phyloP scores from a whole-genome alignment of 2,797 vertebrate genomes.

The Scolopax rusticola region DNA sequence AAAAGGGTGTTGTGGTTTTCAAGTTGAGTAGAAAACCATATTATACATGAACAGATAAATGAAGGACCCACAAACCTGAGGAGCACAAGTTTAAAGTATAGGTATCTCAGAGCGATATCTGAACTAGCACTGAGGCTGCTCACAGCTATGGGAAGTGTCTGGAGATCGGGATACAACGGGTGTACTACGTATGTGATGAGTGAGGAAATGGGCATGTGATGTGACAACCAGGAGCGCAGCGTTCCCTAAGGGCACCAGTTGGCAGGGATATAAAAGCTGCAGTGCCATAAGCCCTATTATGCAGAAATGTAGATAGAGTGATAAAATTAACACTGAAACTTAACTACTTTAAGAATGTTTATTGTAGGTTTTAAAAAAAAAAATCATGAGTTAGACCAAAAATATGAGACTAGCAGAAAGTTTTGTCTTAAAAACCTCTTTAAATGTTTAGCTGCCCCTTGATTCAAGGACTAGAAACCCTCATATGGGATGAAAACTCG shows the following conservation, averaged over 20 bases:
- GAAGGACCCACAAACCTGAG: neutral
- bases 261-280: neutral
- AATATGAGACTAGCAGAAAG: neutral
- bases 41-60: neutral
- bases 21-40: neutral
- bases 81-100: neutral
- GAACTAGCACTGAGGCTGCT: neutral
- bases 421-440: neutral
- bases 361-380: neutral
- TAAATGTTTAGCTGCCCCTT: neutral
- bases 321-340: neutral
- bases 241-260: neutral
- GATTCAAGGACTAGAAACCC: neutral
- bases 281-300: neutral
- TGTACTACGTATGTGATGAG: accelerated
- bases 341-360: neutral
- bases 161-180: accelerated
- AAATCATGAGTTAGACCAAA: neutral
- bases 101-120: neutral
- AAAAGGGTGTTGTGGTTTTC: neutral
- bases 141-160: accelerated
- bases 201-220: neutral
- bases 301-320: neutral
- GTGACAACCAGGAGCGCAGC: neutral
- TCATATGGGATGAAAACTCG: neutral